Evolutionary conservation across 2,113 vertebrate species (phyloP).

Genomic region (Hymenochirus boettgeri): DNA sequence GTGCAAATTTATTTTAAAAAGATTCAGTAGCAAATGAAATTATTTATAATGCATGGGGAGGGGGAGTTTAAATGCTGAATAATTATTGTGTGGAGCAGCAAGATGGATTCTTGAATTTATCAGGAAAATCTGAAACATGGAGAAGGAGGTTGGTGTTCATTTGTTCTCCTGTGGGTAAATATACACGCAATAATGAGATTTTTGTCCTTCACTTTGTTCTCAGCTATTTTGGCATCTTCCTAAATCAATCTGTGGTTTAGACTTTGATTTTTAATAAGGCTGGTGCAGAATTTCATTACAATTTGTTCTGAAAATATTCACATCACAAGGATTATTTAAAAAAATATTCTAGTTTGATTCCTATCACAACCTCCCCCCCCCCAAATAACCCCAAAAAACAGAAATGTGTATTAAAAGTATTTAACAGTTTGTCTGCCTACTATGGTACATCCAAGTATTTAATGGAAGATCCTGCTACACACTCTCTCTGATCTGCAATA

Average conservation of each 20-base stretch:
- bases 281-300: conserved; percentile 34
- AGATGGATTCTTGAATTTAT: conserved; percentile 34
- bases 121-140: conserved; percentile 17
- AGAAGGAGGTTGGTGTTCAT: conserved; percentile 21
- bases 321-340: conserved; percentile 43
- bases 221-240: conserved; percentile 36
- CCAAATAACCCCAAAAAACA: no score
- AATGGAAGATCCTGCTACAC: no score
- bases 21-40: conserved; percentile 42
- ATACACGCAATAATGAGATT: conserved; percentile 42
- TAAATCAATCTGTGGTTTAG: conserved; percentile 35
- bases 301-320: conserved; percentile 35
- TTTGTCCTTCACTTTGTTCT: conserved; percentile 41
- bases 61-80: conserved; percentile 37
- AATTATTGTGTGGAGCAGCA: conserved; percentile 34
- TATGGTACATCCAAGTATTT: no score
- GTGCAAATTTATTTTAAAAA: conserved; percentile 44
- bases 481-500: no score
- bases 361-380: no score
- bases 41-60: conserved; percentile 38
- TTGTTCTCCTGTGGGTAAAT: conserved; percentile 37
- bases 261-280: conserved; percentile 44
- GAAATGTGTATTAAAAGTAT: no score
- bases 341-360: no score
- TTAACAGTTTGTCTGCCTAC: no score